phyloP scores from a whole-genome alignment of 1,140 invertebrate species.

The Bombus pascuorum region DNA sequence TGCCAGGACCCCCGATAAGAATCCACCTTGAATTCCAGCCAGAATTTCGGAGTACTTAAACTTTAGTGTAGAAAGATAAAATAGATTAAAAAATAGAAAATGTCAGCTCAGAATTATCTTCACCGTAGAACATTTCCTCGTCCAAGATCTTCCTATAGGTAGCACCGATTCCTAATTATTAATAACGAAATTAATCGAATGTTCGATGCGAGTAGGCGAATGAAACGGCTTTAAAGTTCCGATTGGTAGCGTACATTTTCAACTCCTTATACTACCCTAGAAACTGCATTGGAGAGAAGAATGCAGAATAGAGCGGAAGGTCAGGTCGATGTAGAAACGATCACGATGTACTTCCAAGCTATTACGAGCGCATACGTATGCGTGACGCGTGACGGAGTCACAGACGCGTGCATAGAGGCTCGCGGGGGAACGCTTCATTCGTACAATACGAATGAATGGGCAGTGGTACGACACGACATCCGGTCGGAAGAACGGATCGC shows the following conservation, averaged over 20 bases:
- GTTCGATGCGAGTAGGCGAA: no score
- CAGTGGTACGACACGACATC: constrained; percentile 49
- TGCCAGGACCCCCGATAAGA: background rate
- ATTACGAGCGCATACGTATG: constrained; percentile 7
- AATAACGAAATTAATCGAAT: no score
- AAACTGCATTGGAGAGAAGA: no score
- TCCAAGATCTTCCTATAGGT: no score
- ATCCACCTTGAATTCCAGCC: background rate
- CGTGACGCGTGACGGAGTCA: constrained; percentile 20
- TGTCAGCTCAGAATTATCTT: no score
- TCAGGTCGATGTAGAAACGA: background rate
- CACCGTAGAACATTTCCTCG: background rate
- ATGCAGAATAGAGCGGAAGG: no score
- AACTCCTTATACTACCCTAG: no score
- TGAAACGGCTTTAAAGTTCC: no score
- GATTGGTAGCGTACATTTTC: no score
- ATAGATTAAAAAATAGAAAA: background rate
- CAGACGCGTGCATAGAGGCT: background rate
- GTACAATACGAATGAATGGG: constrained; percentile 58
- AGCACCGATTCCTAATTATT: no score
- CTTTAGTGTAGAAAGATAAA: background rate
- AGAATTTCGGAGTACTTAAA: background rate
- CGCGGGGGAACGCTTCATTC: constrained; percentile 17
- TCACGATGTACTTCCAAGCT: background rate
- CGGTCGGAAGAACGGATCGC: constrained; percentile 52